Conservation (phyloP, 1,140 invertebrate genomes). For the Diplogasteroides magnus region DNA sequence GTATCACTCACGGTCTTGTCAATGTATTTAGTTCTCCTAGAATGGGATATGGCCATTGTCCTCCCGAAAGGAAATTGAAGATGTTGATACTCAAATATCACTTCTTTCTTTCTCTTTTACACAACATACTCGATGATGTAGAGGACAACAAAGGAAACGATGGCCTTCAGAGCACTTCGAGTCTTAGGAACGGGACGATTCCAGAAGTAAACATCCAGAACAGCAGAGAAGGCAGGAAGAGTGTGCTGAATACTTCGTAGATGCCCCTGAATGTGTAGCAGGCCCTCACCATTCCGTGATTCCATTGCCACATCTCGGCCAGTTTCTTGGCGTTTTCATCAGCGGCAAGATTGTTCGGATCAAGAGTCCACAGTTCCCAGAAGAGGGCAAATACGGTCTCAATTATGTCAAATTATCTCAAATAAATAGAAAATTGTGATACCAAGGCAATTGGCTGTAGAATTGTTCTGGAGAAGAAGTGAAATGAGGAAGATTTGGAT, state of each 20-base stretch:
- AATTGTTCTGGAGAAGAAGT: not conserved
- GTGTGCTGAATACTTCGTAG: constrained; percentile 1
- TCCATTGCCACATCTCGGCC: not conserved
- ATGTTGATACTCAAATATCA: not conserved
- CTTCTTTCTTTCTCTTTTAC: not conserved
- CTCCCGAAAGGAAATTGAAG: not conserved
- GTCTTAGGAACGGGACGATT: not conserved
- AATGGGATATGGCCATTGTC: not conserved
- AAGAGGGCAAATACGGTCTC: not conserved
- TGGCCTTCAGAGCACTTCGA: not conserved
- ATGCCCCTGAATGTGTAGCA: not conserved
- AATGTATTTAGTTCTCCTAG: not conserved
- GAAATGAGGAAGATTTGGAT: not conserved
- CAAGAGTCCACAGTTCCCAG: not conserved
- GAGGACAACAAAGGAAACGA: not conserved
- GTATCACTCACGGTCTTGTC: too few species aligned
- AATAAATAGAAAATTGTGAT: not conserved
- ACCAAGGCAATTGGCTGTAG: not conserved
- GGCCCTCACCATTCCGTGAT: not conserved
- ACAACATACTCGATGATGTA: not conserved
- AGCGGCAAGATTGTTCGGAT: not conserved
- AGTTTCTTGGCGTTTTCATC: not conserved
- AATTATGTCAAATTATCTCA: not conserved
- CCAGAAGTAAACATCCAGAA: not conserved
- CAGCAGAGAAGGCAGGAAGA: not conserved